Evolutionary conservation across 2,113 vertebrate genomes (phyloP).

Genomic region (Lichenostomus cassidix): DNA sequence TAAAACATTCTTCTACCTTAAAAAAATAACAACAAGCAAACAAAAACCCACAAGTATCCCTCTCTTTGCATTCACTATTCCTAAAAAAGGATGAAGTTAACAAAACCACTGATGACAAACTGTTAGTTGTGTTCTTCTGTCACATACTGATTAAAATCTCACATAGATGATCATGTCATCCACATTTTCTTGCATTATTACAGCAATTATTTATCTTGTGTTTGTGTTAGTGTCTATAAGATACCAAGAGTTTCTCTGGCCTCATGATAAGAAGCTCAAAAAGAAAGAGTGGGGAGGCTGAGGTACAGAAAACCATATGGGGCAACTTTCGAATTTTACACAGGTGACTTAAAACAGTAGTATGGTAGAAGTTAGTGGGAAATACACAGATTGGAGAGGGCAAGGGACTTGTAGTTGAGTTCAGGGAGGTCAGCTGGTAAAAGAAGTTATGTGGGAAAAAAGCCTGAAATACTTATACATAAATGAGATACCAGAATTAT

Average conservation of each 20-base stretch:
- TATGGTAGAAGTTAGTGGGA: background rate
- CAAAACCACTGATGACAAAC: background rate
- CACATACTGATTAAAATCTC: background rate
- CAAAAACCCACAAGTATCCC: accelerated
- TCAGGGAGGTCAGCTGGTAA: background rate
- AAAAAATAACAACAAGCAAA: background rate
- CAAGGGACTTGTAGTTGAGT: background rate
- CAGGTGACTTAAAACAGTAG: background rate
- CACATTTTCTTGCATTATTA: background rate
- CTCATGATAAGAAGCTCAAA: background rate
- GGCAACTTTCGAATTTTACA: background rate
- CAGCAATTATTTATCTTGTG: background rate
- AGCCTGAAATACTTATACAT: background rate
- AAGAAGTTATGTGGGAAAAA: background rate
- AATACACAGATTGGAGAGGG: background rate
- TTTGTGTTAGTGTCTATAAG: background rate
- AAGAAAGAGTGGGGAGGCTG: background rate
- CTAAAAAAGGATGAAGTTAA: background rate
- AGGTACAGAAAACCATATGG: background rate
- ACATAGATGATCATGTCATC: background rate
- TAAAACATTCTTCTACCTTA: background rate
- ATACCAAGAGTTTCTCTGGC: background rate
- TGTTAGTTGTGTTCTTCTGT: background rate
- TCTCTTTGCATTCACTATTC: background rate
- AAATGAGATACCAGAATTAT: background rate